Percentiles rank a stretch among this genome's conserved stretches.
These are phyloP conservation scores for Zaprionus africanus DNA, from an alignment of 1,140 invertebrate species.

Conservation along the genomic window DNA sequence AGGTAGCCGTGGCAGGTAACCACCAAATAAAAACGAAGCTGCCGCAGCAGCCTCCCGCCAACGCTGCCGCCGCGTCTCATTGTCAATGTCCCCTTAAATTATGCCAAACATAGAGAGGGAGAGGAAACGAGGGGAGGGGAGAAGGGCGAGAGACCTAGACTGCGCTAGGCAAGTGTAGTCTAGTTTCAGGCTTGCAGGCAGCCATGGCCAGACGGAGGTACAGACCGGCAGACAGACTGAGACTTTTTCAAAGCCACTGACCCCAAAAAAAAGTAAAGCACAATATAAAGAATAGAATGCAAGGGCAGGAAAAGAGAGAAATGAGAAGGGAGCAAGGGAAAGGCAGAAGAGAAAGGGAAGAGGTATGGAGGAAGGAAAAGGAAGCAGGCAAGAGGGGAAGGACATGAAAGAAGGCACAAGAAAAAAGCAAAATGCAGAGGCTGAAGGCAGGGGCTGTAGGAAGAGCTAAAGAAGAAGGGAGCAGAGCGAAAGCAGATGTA, in stretches of 20 bases:
- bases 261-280: conserved; percentile 57
- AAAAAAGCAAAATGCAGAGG: too few species aligned
- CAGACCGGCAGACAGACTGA: conserved; percentile 51
- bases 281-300: conserved; percentile 1
- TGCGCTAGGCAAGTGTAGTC: conserved; percentile 48
- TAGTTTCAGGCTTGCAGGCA: conserved; percentile 62
- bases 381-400: too few species aligned
- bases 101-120: conserved; percentile 51
- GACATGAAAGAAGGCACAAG: too few species aligned
- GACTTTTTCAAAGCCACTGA: conserved; percentile 76
- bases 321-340: neutral
- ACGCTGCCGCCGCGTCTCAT: conserved; percentile 48
- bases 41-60: conserved; percentile 4
- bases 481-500: neutral
- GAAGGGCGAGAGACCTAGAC: conserved; percentile 38
- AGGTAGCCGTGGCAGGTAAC: neutral
- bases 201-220: conserved; percentile 46
- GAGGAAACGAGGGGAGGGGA: conserved; percentile 5
- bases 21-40: conserved; percentile 19
- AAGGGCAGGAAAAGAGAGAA: neutral
- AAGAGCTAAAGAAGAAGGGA: neutral
- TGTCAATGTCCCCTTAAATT: conserved; percentile 82
- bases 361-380: too few species aligned
- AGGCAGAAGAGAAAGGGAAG: too few species aligned
- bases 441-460: too few species aligned